Evolutionary conservation across 2,113 vertebrate genomes (phyloP).

Genomic region (Nothobranchius kuhntae): DNA sequence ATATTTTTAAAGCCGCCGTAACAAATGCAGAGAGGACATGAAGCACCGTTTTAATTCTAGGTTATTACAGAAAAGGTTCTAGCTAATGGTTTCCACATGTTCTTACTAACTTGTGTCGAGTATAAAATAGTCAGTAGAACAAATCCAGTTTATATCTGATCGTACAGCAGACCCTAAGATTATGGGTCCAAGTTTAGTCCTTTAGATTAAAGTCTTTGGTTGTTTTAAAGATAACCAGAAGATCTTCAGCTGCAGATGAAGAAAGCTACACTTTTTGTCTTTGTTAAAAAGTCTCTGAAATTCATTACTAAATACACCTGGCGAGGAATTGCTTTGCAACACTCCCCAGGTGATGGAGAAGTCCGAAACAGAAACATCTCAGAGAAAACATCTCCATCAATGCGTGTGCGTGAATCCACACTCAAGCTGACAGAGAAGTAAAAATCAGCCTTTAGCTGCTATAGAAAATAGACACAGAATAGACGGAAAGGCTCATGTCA

Average conservation of each 20-base stretch:
- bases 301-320: no score
- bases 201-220: conserved; percentile 7
- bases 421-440: no score
- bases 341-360: no score
- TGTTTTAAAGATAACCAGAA: neutral
- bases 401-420: no score
- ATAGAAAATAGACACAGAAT: no score
- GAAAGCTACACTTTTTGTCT: no score
- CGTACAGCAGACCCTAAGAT: conserved; percentile 14
- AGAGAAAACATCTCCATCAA: no score
- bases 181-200: conserved; percentile 4
- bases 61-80: conserved; percentile 10
- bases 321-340: no score
- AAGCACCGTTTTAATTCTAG: conserved; percentile 6
- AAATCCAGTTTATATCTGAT: conserved; percentile 33
- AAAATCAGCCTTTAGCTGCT: no score
- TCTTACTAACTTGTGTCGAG: conserved; percentile 3
- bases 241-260: neutral
- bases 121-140: conserved; percentile 48
- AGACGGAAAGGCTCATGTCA: no score
- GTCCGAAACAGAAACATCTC: no score
- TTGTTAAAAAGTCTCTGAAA: no score
- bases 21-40: neutral
- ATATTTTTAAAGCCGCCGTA: neutral
- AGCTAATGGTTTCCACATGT: conserved; percentile 17